Percentiles rank a stretch among this genome's conserved stretches.
Conservation (phyloP, 1,140 invertebrate genomes). For the Drosophila varians region DNA sequence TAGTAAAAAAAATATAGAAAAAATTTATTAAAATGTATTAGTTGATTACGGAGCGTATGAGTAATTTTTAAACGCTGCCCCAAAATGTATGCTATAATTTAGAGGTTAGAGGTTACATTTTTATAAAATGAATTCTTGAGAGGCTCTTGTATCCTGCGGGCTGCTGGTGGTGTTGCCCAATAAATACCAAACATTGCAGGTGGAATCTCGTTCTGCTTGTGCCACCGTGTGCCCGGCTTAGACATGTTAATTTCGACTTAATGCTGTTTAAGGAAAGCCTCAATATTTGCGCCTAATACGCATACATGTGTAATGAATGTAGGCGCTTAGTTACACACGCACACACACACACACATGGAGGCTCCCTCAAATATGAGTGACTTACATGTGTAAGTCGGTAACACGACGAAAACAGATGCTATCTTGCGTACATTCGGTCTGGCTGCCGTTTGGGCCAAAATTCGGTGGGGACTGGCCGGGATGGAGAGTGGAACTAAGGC, state of each 20-base stretch:
- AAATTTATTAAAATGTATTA: no score
- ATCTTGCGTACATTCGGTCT: constrained; percentile 72
- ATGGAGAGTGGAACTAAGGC: constrained; percentile 41
- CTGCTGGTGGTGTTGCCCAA: background rate
- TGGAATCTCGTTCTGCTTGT: background rate
- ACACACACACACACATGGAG: constrained; percentile 12
- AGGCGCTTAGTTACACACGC: constrained; percentile 58
- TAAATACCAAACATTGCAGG: background rate
- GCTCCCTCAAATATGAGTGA: constrained; percentile 66
- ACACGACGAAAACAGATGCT: constrained; percentile 81
- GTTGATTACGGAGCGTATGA: background rate
- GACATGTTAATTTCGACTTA: constrained; percentile 81
- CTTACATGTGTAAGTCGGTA: constrained; percentile 80
- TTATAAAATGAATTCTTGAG: no score
- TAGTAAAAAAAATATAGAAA: no score
- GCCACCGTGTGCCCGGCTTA: constrained; percentile 43
- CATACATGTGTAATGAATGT: constrained; percentile 80
- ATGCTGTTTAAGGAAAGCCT: constrained; percentile 80
- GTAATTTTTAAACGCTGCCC: background rate
- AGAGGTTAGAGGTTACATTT: no score
- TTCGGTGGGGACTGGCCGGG: constrained; percentile 7
- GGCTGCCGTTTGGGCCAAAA: constrained; percentile 21
- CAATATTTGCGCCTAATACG: constrained; percentile 81
- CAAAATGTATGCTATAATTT: background rate
- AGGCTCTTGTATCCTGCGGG: no score